These are phyloP conservation scores for Mesochorus sp. DNA, from an alignment of 2,888 invertebrate genomes.

Conservation along the genomic window DNA sequence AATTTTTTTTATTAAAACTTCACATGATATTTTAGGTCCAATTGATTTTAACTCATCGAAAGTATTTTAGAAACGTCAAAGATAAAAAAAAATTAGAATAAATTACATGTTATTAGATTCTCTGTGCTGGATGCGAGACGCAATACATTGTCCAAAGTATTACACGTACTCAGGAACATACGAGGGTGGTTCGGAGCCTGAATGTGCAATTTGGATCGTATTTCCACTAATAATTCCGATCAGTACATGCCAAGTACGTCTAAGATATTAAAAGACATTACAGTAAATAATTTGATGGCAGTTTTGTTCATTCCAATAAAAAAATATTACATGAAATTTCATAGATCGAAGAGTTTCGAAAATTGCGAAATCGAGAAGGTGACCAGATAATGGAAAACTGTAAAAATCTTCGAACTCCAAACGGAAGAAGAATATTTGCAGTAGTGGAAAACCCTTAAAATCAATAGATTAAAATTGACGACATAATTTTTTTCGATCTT, in stretches of 20 bases:
- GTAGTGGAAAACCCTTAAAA: slow-evolving; percentile 35
- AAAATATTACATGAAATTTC: slow-evolving; percentile 8
- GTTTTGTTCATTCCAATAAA: background rate
- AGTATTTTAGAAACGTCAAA: too few relatives aligned
- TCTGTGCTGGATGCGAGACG: slow-evolving; percentile 73
- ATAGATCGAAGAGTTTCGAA: slow-evolving; percentile 72
- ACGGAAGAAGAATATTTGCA: slow-evolving; percentile 67
- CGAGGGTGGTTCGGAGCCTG: slow-evolving; percentile 59
- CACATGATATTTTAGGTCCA: too few relatives aligned
- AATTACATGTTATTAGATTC: slow-evolving; percentile 66
- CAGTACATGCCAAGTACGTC: slow-evolving; percentile 68
- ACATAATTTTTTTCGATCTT: background rate
- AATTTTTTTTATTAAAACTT: background rate
- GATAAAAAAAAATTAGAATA: too few relatives aligned
- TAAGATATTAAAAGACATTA: too few relatives aligned
- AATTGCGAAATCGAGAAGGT: slow-evolving; percentile 63
- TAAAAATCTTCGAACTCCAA: slow-evolving; percentile 61
- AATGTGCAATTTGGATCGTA: slow-evolving; percentile 73
- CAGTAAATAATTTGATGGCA: too few relatives aligned
- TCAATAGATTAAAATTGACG: background rate
- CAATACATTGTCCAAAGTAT: slow-evolving; percentile 68
- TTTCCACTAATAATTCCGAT: slow-evolving; percentile 72
- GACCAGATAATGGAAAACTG: slow-evolving; percentile 65
- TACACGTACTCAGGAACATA: slow-evolving; percentile 74
- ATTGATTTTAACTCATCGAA: too few relatives aligned